Base-by-base conservation (phyloP, 2,113 vertebrate genomes). In the Eurystomus gularis region DNA sequence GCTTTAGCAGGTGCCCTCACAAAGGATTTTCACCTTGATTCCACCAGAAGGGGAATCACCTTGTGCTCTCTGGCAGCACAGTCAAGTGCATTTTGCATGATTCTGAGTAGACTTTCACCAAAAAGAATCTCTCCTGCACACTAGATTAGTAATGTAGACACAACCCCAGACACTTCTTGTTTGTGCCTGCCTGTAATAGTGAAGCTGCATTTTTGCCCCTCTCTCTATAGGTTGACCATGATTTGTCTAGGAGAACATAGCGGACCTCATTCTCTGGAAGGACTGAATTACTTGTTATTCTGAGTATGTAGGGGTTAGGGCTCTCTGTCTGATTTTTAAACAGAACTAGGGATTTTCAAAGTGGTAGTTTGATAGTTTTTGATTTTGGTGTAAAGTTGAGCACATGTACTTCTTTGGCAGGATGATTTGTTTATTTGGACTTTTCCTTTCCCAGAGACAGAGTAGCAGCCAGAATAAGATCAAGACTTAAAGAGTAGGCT, bases 381-480 rank as follows among this genome's bases (percentile, higher is more conserved):
- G 17, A 46, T 70, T 70, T 57, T 0, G 0, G 13, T 51, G 55
- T 62, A 17, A 69, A 39, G 37, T 44, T 2, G 1, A 79, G 37
- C 37, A 17, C 5, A 17, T 15, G 17, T 64, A 48, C 49, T 65
- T 23, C 49, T 62, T 69, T 70, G 46, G 35, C 37, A 69, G 21
- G 17, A 14, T 54, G 26, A 24, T 11, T 52, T 11, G 8, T 58
- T 90, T 64, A 11, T 70, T 69, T 62, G 33, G 49, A 52, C 20
- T 18, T 37, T 15, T 54, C 10, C 21, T 77, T 75, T 80, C 80
- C n/a, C 66, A n/a, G 54, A 66, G 39, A 62, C 31, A 25, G 40
- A 64, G 24, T 21, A 69, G 61, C 40, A 75, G 33, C 37, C 28
- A 75, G 75, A 57, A 46, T 40, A 76, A 70, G 19, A 29, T 25